A percentile compares a stretch with the other conserved stretches of the same genome.
phyloP scores from a whole-genome alignment of 1,140 invertebrate genomes.

The Streblospio benedicti region DNA sequence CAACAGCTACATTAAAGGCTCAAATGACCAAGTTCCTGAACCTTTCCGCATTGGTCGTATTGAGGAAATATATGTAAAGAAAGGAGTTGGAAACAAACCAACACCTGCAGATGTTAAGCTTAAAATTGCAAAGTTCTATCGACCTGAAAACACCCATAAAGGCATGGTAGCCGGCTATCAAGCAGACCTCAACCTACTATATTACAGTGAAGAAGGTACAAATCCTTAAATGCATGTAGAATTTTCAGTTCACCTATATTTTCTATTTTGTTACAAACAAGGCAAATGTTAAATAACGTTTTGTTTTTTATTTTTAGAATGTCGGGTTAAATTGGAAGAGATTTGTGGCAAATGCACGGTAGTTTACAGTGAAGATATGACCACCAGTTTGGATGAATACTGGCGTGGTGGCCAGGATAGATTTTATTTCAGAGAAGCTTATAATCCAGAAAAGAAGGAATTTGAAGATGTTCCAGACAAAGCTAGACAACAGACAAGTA shows the following conservation, averaged over 20 bases:
- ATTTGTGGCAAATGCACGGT: conserved; percentile 2
- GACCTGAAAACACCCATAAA: conserved; percentile 67
- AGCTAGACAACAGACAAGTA: conserved; percentile 54
- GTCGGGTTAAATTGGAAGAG: conserved; percentile 7
- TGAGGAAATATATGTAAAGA: conserved; percentile 51
- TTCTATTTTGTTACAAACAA: too few relatives aligned
- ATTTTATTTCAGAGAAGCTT: conserved; percentile 69
- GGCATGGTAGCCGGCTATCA: conserved; percentile 44
- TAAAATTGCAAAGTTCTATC: conserved; percentile 62
- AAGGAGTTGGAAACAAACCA: conserved; percentile 34
- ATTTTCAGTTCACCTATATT: too few relatives aligned
- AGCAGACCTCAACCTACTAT: conserved; percentile 65
- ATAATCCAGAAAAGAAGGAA: conserved; percentile 53
- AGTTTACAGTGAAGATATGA: not conserved
- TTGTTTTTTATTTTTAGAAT: conserved; percentile 14
- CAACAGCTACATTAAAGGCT: conserved; percentile 60
- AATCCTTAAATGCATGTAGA: too few relatives aligned
- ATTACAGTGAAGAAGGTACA: conserved; percentile 68
- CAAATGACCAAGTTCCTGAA: conserved; percentile 63
- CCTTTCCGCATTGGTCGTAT: conserved; percentile 68
- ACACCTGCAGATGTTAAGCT: conserved; percentile 57
- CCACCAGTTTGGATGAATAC: conserved; percentile 51
- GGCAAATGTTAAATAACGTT: not conserved
- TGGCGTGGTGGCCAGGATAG: conserved; percentile 56
- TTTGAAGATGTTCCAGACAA: conserved; percentile 58